Conservation (phyloP, 2,113 vertebrate species). For the Piprites chloris region DNA sequence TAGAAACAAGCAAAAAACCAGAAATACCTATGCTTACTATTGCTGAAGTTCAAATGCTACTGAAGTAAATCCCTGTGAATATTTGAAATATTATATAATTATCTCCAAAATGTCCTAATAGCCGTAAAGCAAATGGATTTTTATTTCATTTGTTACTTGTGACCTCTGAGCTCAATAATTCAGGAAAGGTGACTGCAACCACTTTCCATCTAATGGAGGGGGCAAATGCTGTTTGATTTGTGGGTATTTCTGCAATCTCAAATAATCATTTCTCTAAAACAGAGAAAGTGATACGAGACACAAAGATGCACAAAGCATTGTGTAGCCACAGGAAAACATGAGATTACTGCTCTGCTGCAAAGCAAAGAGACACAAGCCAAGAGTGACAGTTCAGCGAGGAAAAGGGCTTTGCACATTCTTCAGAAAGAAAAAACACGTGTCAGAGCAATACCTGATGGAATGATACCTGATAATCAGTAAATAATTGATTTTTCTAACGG, state of each 20-base stretch:
- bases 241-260: constrained; percentile 21
- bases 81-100: constrained; percentile 48
- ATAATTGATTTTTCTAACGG: neutral
- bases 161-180: constrained; percentile 17
- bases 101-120: constrained; percentile 36
- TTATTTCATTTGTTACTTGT: neutral
- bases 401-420: neutral
- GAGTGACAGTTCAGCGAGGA: neutral
- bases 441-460: neutral
- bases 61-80: constrained; percentile 36
- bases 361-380: neutral
- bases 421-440: neutral
- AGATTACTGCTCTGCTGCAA: neutral
- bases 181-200: neutral
- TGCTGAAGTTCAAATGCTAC: constrained; percentile 29
- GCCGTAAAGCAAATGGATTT: neutral
- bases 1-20: constrained; percentile 59
- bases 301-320: neutral
- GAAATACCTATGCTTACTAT: constrained; percentile 36
- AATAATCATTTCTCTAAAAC: constrained; percentile 26
- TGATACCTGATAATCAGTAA: neutral
- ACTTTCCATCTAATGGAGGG: constrained; percentile 7
- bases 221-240: constrained; percentile 1
- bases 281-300: neutral
- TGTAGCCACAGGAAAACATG: neutral